phyloP scores from a whole-genome alignment of 2,888 invertebrate species.

The Monopis laevigella region DNA sequence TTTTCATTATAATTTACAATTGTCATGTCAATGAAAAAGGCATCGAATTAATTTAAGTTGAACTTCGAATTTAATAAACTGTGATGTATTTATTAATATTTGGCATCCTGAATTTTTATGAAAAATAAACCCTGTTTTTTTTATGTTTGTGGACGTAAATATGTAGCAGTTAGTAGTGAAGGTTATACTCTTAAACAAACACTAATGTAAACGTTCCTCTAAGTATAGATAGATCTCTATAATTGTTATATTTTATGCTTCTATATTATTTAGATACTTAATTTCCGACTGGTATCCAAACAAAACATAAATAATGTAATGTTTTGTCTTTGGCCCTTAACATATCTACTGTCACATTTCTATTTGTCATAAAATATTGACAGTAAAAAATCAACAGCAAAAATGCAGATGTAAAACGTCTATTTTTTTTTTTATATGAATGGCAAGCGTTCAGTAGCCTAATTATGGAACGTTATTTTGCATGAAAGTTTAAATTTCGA shows the following conservation, averaged over 20 bases:
- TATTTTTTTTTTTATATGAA: too few species aligned
- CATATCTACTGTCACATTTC: too few species aligned
- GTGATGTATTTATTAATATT: conserved; percentile 53
- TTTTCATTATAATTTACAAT: too few species aligned
- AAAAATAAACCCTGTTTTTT: neutral
- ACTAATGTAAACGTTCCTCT: conserved; percentile 61
- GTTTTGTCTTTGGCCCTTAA: too few species aligned
- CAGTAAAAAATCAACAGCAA: too few species aligned
- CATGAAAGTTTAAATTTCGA: too few species aligned
- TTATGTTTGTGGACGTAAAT: neutral
- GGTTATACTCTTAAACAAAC: conserved; percentile 39
- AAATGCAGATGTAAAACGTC: too few species aligned
- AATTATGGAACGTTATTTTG: too few species aligned
- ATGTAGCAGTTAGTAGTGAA: neutral
- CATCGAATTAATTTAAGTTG: too few species aligned
- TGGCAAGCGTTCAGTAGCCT: too few species aligned
- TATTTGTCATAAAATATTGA: too few species aligned
- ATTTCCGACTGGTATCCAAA: neutral
- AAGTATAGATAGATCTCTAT: conserved; percentile 63
- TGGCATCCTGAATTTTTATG: conserved; percentile 22
- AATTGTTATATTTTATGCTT: conserved; percentile 34
- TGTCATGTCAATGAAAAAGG: too few species aligned
- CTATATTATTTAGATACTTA: neutral
- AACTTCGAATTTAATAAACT: conserved; percentile 45
- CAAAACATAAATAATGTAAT: neutral